Percentiles rank a stretch among this genome's conserved stretches.
phyloP scores from a whole-genome alignment of 2,797 vertebrate genomes.

The Phrynocephalus vlangalii region DNA sequence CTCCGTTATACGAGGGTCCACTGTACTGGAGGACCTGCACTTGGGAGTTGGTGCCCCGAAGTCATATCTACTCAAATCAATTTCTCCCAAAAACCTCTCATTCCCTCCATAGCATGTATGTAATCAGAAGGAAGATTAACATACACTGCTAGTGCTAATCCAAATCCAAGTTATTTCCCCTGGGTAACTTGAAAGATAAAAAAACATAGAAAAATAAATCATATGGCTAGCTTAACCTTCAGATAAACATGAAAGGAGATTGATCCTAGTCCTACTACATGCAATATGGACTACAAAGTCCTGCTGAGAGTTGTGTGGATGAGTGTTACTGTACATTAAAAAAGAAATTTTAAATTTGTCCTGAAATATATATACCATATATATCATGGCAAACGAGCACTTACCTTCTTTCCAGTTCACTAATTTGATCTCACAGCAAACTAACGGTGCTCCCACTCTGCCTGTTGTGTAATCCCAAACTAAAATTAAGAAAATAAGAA shows the following conservation, averaged over 20 bases:
- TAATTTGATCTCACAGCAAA: constrained; percentile 94
- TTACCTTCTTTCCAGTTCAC: constrained; percentile 96
- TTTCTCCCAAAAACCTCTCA: neutral
- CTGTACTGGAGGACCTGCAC: neutral
- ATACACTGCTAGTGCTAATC: neutral
- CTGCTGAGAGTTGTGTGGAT: neutral
- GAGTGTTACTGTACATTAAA: neutral
- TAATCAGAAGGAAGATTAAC: neutral
- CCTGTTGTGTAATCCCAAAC: constrained; percentile 97
- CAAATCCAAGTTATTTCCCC: neutral
- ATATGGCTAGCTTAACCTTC: neutral
- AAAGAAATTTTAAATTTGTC: neutral
- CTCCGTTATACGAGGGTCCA: too few relatives aligned
- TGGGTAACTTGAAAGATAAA: neutral
- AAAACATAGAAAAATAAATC: neutral
- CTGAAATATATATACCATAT: neutral
- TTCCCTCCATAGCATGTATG: neutral
- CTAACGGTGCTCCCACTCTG: constrained; percentile 92
- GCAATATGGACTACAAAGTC: neutral
- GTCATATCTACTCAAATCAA: neutral
- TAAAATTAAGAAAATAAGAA: constrained; percentile 71
- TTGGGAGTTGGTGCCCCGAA: neutral
- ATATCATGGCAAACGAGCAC: constrained; percentile 32
- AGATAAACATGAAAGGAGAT: neutral
- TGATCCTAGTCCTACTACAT: neutral